Conservation (phyloP, 2,888 invertebrate species). For the Ptilodon capucinus region DNA sequence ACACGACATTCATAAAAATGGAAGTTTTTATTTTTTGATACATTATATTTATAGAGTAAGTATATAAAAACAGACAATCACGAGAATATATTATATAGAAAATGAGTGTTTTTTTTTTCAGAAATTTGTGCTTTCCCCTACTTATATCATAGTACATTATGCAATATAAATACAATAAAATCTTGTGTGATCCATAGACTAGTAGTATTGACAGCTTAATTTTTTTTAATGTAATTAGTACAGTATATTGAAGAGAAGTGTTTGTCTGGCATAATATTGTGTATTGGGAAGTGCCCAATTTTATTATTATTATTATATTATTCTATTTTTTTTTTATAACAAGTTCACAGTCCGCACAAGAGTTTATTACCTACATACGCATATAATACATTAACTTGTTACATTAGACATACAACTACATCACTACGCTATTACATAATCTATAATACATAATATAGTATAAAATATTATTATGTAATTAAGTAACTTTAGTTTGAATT, state of each 20-base stretch:
- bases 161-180: background rate
- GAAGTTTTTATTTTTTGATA: too few relatives aligned
- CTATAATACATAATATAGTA: constrained; percentile 61
- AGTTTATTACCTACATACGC: background rate
- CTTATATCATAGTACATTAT: constrained; percentile 31
- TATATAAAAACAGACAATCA: constrained; percentile 56
- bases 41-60: constrained; percentile 16
- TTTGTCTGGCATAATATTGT: too few relatives aligned
- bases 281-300: too few relatives aligned
- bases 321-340: too few relatives aligned
- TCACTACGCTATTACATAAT: constrained; percentile 62
- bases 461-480: constrained; percentile 58
- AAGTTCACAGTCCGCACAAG: background rate
- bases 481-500: constrained; percentile 30
- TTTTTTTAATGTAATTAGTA: too few relatives aligned
- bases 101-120: constrained; percentile 50
- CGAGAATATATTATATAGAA: constrained; percentile 56
- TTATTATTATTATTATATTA: too few relatives aligned
- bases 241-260: too few relatives aligned
- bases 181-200: background rate
- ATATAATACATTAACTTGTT: constrained; percentile 26
- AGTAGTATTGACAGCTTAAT: too few relatives aligned
- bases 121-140: constrained; percentile 70
- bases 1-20: constrained; percentile 62
- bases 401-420: constrained; percentile 51